Evolutionary conservation across 2,888 invertebrate genomes (phyloP), one percentile per base, ranked within the genome.

Genomic region (Holacanthella duospinosa): DNA sequence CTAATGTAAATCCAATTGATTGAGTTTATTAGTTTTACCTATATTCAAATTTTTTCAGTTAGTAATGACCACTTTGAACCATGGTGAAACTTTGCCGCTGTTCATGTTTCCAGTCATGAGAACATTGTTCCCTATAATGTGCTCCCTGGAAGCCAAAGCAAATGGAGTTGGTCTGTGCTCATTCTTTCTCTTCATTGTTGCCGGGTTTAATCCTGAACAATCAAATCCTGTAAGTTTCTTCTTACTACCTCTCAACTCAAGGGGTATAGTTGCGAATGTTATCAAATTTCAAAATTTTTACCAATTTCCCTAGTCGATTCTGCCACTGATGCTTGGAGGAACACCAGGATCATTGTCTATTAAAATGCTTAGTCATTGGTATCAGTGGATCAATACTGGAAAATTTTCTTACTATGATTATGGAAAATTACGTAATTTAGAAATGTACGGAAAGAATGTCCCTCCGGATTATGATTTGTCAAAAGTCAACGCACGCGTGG

Each of bases 401-500:
- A 4, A 68, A n/a, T 76, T 76, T 66, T 74, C 73, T 64, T 75
- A 72, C 71, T 78, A 73, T 63, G 77, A 79, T 69, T 64, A 55
- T 26, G 67, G 64, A 3, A 24, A 24, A 24, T 43, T 19, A 6
- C 27, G 55, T 21, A 65, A 65, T 43, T 26, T 26, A 24, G 1
- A 0, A n/a, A 58, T 21, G 19, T 65, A 65, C 43, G 60, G 60
- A 1, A 28, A 53, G 53, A 16, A 24, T 6, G 44, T 43, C 16
- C 66, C 66, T 4, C 66, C 64, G n/a, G 55, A 29, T 1, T 66
- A 66, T 29, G 56, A 64, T 25, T 29, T 66, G 1, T 25, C 25
- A n/a, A 54, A 43, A 55, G 64, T 66, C 2, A 64, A 59, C 1
- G 56, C 69, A 3, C 68, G 66, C 1, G 66, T 74, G 1, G 74